Base-by-base conservation (phyloP, 2,113 vertebrate genomes). In the Acanthochromis polyacanthus region DNA sequence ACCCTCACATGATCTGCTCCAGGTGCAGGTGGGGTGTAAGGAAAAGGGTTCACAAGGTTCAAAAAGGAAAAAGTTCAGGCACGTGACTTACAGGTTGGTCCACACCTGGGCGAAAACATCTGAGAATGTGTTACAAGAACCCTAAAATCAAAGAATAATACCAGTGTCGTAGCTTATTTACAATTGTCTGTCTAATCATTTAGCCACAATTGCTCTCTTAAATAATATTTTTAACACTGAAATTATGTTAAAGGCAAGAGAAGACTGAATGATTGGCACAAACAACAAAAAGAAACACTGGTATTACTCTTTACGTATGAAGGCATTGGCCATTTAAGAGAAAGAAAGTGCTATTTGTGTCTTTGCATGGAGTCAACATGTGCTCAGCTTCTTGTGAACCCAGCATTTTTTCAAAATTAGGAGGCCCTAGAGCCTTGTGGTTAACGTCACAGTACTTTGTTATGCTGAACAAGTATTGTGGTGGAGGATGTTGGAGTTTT, bases 81-180 rank as follows among this genome's bases (percentile, higher is more conserved):
- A 90, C 83, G 69, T 68, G 77, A 78, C 60, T 38, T 81, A 16
- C 1, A 30, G 45, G 12, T 66, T 22, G 66, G 0, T 62, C 57
- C 43, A 64, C 22, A 66, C 38, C 28, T 69, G 43, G 74, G 9
- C 32, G 56, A 72, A 63, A 57, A 67, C 56, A 62, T 60, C 45
- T 22, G 30, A 61, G 30, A 84, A 56, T 78, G 28, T 46, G 46
- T 58, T 62, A 55, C 15, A 65, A 62, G 38, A 64, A 53, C 52
- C 59, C n/a, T 43, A 53, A 74, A 80, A 22, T 32, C 74, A 20
- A 76, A 55, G 36, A 75, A 64, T 71, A 60, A 80, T 71, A 80
- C 46, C 79, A 75, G 85, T 82, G 70, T 78, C 40, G n/a, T 59
- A 89, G 77, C 71, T 86, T 71, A 86, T 84, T 66, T 45, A 52